A percentile compares a stretch with the other conserved stretches of the same genome.
phyloP scores from a whole-genome alignment of 1,140 invertebrate genomes.

The Bombus terrestris region DNA sequence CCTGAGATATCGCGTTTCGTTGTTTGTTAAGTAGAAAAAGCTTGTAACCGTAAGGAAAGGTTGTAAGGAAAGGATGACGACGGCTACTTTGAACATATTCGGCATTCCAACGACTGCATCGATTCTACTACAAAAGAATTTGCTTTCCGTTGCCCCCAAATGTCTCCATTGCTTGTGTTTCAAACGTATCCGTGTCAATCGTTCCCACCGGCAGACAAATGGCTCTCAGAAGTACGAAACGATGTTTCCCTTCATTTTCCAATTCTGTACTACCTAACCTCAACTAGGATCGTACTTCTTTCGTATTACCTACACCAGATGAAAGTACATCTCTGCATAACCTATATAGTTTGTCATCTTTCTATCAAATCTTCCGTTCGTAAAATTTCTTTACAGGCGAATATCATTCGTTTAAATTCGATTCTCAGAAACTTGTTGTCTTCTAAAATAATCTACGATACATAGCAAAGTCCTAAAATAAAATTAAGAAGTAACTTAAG shows the following conservation, averaged over 20 bases:
- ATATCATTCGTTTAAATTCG: not conserved
- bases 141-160: not conserved
- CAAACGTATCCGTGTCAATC: not conserved
- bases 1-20: conserved; percentile 18
- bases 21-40: conserved; percentile 21
- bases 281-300: no score
- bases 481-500: not conserved
- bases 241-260: not conserved
- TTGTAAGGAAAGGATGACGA: conserved; percentile 55
- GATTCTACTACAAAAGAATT: conserved; percentile 12
- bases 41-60: conserved; percentile 35
- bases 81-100: conserved; percentile 45
- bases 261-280: no score
- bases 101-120: not conserved
- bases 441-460: not conserved
- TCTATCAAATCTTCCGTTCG: not conserved
- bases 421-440: not conserved
- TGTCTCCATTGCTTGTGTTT: not conserved
- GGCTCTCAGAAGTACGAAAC: not conserved
- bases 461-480: not conserved
- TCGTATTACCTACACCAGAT: not conserved
- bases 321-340: not conserved
- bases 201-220: conserved; percentile 7
- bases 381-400: not conserved
- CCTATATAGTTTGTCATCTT: not conserved